Evolutionary conservation across 2,888 invertebrate genomes (phyloP), one percentile per base, ranked within the genome.

Genomic region (Pammene fasciana): DNA sequence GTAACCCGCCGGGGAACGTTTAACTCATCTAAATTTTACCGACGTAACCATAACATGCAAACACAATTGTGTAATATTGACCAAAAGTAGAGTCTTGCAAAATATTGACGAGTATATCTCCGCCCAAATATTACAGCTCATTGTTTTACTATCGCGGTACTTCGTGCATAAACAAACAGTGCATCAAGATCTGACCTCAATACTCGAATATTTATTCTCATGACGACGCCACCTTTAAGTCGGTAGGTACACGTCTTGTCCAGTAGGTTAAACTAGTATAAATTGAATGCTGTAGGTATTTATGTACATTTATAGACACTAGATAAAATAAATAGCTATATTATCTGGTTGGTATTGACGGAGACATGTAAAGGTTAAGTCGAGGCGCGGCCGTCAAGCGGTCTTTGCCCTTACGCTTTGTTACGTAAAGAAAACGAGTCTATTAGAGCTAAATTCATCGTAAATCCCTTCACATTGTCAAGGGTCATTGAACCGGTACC

Each of bases 401-500:
- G 74, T 81, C 78, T 81, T 83, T 86, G 83, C 85, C 84, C 83
- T 86, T 82, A 81, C 79, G 82, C 76, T 79, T 79, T 81, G 82
- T 88, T 88, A 88, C 87, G 87, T 88, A 86, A 86, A 88, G 80
- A 72, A 70, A 80, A 84, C 85, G 76, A 82, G 85, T 84, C 86
- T 84, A 65, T 82, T 82, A 82, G 82, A 78, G 80, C 82, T 81
- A 71, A 82, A 83, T 82, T 77, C 82, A 76, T 76, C 72, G 74
- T 74, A 85, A 80, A 86, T 88, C 87, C 89, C 86, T 88, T 89
- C 87, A 89, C 89, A 89, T 89, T 88, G 85, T 85, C 86, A 86
- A 83, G 83, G 87, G 87, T 89, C 84, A 83, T 83, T 87, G 89
- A 90, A 87, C 90, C 87, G 87, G 87, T 87, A 88, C 86, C 83